Base-by-base conservation (phyloP, 2,888 invertebrate species). In the Epinotia demarniana region DNA sequence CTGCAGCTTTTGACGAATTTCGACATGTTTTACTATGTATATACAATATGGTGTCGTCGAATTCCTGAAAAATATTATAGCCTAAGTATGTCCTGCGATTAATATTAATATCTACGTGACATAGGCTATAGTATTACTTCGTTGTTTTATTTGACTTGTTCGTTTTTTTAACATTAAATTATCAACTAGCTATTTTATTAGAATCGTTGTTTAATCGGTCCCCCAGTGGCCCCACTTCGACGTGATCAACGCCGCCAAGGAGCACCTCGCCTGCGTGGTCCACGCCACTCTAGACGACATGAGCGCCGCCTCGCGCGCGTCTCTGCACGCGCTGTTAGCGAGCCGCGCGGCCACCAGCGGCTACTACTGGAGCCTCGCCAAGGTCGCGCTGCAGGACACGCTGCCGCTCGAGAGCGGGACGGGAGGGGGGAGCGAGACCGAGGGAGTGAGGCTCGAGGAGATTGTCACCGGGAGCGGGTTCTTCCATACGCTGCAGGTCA, bases 401-500 rank as follows among this genome's bases (percentile, higher is more conserved):
- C 58, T 43, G 0, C 39, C 13, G 3, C 39, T 46, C 6, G 68
- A n/a, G n/a, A n/a, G n/a, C n/a, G n/a, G n/a, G 66, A 4, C 67
- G 67, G 16, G 23, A 9, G 19, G 55, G 11, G 77, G 77, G 8
- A 57, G 1, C 0, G 18, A n/a, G 18, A 77, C 16, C 39, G 39
- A 13, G 1, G 57, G 9, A 4, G 68, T 58, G 5, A 68, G 43
- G 16, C 60, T 85, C 1, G 78, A 80, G 2, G 81, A 86, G 0
- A 74, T 84, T 1, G 72, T 88, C 3, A 84, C 86, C 0, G 88
- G 86, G 4, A 87, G 81, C 13, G 89, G 89, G 16, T 85, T 80
- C 79, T 88, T 87, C 77, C 90, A 91, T 39, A 85, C 77, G 16
- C 69, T 89, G 60, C 90, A 91, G 88, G 91, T 90, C 53, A 23